A percentile compares a stretch with the other conserved stretches of the same genome.
Conservation (phyloP, 1,140 invertebrate genomes). For the Papilio helenus region DNA sequence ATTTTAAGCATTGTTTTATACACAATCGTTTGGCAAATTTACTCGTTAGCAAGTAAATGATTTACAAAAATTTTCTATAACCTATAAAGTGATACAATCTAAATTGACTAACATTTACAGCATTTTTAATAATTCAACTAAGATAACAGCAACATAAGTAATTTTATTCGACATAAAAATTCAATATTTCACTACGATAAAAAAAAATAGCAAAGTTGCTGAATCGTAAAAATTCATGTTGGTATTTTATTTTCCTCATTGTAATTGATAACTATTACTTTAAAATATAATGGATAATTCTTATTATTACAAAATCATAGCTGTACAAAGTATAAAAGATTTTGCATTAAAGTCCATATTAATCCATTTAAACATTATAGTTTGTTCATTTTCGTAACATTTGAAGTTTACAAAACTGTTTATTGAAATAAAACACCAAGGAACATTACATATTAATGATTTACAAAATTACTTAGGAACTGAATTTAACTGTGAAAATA, state of each 20-base stretch:
- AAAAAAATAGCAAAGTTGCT: constrained; percentile 10
- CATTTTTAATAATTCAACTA: constrained; percentile 38
- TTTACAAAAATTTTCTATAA: constrained; percentile 57
- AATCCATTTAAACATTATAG: neutral
- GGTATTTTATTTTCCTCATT: neutral
- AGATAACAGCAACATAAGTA: neutral
- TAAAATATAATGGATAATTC: neutral
- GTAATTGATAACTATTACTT: neutral
- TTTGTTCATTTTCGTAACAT: neutral
- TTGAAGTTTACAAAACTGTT: neutral
- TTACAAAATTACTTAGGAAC: neutral
- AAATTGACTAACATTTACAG: constrained; percentile 58
- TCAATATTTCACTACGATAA: neutral
- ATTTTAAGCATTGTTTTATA: constrained; percentile 68
- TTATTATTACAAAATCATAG: neutral
- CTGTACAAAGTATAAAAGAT: constrained; percentile 1
- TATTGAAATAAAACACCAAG: neutral
- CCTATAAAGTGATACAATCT: constrained; percentile 42
- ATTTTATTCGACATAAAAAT: neutral
- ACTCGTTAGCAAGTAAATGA: constrained; percentile 59
- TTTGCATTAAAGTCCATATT: neutral
- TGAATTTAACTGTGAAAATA: neutral
- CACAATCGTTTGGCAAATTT: constrained; percentile 72
- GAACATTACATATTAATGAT: neutral
- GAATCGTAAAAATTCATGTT: constrained; percentile 4